Conservation (phyloP, 2,888 invertebrate species). For the Agapetus fuscipes region DNA sequence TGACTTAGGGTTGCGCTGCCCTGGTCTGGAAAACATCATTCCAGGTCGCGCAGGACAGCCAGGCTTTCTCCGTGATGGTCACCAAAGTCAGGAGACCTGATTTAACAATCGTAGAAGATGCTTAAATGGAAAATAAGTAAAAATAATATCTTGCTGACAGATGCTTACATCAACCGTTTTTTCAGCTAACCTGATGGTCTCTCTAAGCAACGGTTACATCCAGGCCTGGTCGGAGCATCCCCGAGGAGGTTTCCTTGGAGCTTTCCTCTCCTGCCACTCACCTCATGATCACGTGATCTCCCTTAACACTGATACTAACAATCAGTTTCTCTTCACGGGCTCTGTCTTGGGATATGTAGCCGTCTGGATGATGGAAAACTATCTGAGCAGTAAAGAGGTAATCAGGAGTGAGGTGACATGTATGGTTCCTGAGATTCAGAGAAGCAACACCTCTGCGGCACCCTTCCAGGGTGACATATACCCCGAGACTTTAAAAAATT, state of each 20-base stretch:
- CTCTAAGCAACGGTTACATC: slow-evolving; percentile 64
- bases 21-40: too few relatives aligned
- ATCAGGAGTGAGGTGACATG: too few relatives aligned
- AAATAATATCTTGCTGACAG: neutral
- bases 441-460: too few relatives aligned
- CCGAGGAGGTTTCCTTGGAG: slow-evolving; percentile 57
- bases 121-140: too few relatives aligned
- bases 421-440: too few relatives aligned
- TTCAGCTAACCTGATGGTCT: slow-evolving; percentile 57
- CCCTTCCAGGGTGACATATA: too few relatives aligned
- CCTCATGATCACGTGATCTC: slow-evolving; percentile 55
- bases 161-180: neutral
- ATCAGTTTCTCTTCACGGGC: slow-evolving; percentile 65
- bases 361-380: slow-evolving; percentile 67
- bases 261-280: slow-evolving; percentile 61
- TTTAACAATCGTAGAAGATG: too few relatives aligned
- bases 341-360: slow-evolving; percentile 67
- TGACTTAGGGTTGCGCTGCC: too few relatives aligned
- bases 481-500: too few relatives aligned
- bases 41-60: too few relatives aligned
- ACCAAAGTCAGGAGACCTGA: too few relatives aligned
- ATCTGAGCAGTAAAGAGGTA: slow-evolving; percentile 40
- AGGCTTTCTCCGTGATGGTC: too few relatives aligned
- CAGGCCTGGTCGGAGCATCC: slow-evolving; percentile 78
- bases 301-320: slow-evolving; percentile 59